phyloP scores from a whole-genome alignment of 2,113 vertebrate species.

The Sphyrna mokarran region DNA sequence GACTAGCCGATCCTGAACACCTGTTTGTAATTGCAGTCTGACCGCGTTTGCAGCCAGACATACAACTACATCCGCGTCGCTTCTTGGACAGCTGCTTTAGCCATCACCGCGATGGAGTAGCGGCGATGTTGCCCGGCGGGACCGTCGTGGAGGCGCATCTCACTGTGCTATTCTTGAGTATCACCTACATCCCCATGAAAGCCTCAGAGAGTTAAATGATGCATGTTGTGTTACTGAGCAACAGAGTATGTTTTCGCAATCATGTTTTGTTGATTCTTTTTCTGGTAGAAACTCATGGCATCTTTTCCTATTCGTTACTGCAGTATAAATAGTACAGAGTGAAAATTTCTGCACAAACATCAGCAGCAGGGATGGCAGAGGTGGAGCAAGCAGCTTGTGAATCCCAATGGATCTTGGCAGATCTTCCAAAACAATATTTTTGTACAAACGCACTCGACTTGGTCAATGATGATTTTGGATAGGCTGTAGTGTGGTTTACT shows the following conservation, averaged over 20 bases:
- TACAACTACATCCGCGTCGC: too few species aligned
- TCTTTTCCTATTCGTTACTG: conserved; percentile 7
- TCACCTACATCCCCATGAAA: not conserved
- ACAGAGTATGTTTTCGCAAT: not conserved
- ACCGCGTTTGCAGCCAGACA: too few species aligned
- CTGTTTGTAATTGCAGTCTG: too few species aligned
- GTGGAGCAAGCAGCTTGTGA: not conserved
- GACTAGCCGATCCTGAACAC: too few species aligned
- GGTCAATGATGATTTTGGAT: not conserved
- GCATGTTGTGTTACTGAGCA: not conserved
- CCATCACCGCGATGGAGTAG: too few species aligned
- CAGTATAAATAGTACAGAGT: not conserved
- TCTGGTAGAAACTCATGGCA: not conserved
- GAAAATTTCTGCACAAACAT: not conserved
- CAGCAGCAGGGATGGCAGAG: not conserved
- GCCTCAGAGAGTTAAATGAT: not conserved
- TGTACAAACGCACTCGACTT: not conserved
- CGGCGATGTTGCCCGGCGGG: too few species aligned
- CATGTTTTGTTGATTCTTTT: not conserved
- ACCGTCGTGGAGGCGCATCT: too few species aligned
- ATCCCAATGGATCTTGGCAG: not conserved
- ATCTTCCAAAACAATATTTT: conserved; percentile 25
- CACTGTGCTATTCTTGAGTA: too few species aligned
- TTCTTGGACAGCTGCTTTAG: too few species aligned
- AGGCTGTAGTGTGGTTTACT: not conserved